Base-by-base conservation (phyloP, 2,888 invertebrate species). In the Muscina levida region DNA sequence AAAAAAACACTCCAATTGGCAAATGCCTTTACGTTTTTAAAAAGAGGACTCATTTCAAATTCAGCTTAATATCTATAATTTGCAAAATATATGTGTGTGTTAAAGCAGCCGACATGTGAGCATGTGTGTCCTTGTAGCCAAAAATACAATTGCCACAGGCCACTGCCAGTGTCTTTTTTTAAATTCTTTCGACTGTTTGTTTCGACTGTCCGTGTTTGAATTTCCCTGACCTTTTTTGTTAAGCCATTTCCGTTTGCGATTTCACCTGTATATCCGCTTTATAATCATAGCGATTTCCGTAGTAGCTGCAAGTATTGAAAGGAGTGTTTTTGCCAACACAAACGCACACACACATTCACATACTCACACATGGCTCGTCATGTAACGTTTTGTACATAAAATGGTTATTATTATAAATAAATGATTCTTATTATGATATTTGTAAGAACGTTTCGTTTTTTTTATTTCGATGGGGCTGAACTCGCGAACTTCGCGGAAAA, bases 351-450 rank as follows among this genome's bases (percentile, higher is more conserved):
- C 31, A 5, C 8, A 31, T 31, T 8, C 8, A 26, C 24, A 26
- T 15, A n/a, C n/a, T n/a, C n/a, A n/a, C n/a, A n/a, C n/a, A n/a
- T n/a, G n/a, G n/a, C n/a, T n/a, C n/a, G n/a, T 11, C 26, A 22
- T 24, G n/a, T 59, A 37, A 59, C 19, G 17, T 31, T n/a, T 31
- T 37, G 26, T 15, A 26, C 56, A 71, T 71, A 44, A 56, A 44
- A 57, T 56, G 13, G 31, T 26, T 75, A 67, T 78, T 66, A 67
- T 71, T 80, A 73, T 44, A 80, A 80, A 80, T 77, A 80, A 73
- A 73, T n/a, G n/a, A n/a, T 71, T 80, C 51, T 66, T 73, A 70
- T 73, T 70, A 77, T 75, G 72, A 75, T 42, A 56, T 81, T 77
- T 77, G 74, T 75, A n/a, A n/a, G 17, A 62, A 75, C 72, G 72